Evolutionary conservation across 2,888 invertebrate genomes (phyloP), one percentile per base, ranked within the genome.

Genomic region (Cerceris rybyensis): DNA sequence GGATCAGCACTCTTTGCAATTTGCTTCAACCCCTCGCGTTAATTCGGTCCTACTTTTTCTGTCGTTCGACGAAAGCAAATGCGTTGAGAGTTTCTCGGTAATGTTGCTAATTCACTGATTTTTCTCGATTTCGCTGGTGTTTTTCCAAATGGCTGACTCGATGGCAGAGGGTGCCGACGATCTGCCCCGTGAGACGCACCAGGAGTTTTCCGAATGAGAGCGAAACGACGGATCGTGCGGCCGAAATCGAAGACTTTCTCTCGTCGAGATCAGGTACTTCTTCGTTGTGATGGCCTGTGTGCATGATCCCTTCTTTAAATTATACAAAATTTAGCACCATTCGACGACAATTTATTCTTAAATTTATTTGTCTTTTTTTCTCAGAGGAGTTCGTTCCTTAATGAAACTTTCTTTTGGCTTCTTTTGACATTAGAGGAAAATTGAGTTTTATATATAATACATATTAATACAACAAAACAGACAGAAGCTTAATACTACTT

Each of bases 191-290:
- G 58, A 88, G 87, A 74, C 88, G 90, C 63, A 90, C 90, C 80
- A 86, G 85, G 80, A 90, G 90, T 78, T 86, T 90, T 60, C 90
- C 90, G 54, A 88, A 88, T 58, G 90, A 89, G 76, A 88, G 84
- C 76, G 90, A 90, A 57, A 88, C 88, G 54, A 87, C 86, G 14
- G 87, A 87, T 75, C 86, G 85, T 41, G 85, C 82, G 5, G 85
- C 87, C 67, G 88, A 89, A 52, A 82, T 90, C 70, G 88, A 90
- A 71, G 90, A 90, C 69, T 81, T 90, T 67, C 85, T 90, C 61
- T 89, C 89, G n/a, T 88, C 89, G 46, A 86, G 89, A 88, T 88
- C 88, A 86, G 90, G 90, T 91, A 84, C 58, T 14, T 58, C 54
- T 14, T 6, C 46, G 11, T 5, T 46, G 11, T 28, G 28, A 28